Evolutionary conservation across 1,140 invertebrate species (phyloP).

Genomic region (Paraescarpia echinospica): DNA sequence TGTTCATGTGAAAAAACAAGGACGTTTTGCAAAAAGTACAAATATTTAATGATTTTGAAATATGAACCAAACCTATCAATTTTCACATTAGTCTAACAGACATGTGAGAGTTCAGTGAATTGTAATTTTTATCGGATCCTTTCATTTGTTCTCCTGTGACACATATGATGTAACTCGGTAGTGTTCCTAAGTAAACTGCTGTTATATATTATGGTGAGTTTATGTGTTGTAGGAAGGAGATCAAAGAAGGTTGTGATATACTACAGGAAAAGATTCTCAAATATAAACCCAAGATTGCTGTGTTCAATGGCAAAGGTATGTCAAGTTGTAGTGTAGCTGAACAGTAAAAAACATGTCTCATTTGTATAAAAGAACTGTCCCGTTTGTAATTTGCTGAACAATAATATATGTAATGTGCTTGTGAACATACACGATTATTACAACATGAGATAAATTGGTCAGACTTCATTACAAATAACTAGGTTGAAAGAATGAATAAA

Average conservation of each 20-base stretch:
- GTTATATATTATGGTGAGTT: background rate
- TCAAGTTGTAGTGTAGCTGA: background rate
- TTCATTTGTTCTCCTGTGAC: background rate
- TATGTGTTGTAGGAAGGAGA: constrained; percentile 75
- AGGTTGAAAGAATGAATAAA: background rate
- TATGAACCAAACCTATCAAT: too few species aligned
- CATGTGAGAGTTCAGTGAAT: too few species aligned
- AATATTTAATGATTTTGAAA: too few species aligned
- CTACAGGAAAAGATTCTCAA: constrained; percentile 87
- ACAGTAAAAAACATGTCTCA: background rate
- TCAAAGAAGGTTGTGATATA: constrained; percentile 91
- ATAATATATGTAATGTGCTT: too few species aligned
- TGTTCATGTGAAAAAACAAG: too few species aligned
- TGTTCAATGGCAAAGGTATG: constrained; percentile 92
- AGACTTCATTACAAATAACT: background rate
- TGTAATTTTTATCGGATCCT: background rate
- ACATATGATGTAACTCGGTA: too few species aligned
- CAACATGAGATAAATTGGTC: background rate
- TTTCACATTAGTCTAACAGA: too few species aligned
- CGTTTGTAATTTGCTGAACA: background rate
- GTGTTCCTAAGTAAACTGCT: too few species aligned
- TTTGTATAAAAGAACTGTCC: too few species aligned
- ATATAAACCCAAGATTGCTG: constrained; percentile 93
- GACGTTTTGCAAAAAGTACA: too few species aligned
- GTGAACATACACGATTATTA: too few species aligned